phyloP scores from a whole-genome alignment of 2,113 vertebrate genomes.

The Microtus montanus region DNA sequence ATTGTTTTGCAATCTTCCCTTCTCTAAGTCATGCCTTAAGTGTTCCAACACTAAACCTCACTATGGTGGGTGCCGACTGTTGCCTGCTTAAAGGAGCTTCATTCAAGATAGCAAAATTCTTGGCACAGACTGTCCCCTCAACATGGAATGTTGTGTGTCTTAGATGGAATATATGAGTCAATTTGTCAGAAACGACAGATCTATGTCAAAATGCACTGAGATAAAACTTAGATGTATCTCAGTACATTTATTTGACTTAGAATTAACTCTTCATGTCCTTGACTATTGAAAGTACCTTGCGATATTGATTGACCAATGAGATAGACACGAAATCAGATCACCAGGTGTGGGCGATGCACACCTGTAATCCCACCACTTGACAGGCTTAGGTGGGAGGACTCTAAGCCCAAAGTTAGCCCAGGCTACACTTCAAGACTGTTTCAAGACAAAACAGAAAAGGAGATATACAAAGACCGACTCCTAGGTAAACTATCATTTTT shows the following conservation, averaged over 20 bases:
- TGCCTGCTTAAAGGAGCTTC: background rate
- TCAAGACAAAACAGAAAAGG: too few relatives aligned
- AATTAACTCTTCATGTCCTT: background rate
- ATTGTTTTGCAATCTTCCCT: background rate
- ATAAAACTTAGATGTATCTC: background rate
- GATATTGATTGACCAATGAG: background rate
- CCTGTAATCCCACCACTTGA: background rate
- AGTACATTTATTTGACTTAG: conserved; percentile 4
- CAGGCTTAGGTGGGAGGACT: background rate
- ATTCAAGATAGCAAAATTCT: background rate
- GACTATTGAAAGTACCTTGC: background rate
- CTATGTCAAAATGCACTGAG: background rate
- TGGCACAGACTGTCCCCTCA: background rate
- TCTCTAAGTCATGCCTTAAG: background rate
- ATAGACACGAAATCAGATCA: background rate
- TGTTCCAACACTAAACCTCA: background rate
- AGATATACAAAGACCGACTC: background rate
- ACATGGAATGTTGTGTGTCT: background rate
- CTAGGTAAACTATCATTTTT: background rate
- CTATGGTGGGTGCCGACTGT: background rate
- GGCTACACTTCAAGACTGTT: too few relatives aligned
- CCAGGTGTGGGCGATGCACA: too few relatives aligned
- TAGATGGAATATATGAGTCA: background rate
- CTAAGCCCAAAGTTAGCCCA: background rate
- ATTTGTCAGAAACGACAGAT: background rate